Evolutionary conservation across 2,888 invertebrate species (phyloP), one percentile per base, ranked within the genome.

Genomic region (Dicranocentrus wangi): DNA sequence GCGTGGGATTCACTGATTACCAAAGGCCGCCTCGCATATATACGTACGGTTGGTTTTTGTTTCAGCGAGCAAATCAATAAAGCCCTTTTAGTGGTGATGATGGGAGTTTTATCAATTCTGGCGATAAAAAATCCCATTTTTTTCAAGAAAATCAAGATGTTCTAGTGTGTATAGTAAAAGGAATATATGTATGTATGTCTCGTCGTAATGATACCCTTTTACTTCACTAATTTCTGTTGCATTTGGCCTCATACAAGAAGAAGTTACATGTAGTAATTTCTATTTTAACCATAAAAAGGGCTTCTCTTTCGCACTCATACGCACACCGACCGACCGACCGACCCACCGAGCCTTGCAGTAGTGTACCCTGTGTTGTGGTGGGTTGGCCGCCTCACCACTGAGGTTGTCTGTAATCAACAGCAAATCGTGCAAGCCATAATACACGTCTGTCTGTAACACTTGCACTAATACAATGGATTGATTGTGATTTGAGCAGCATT

Each of bases 141-240:
- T 21, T n/a, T 21, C 21, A 53, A 53, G 53, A 53, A 53, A 53
- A 17, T 21, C 53, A 53, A 21, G 19, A 53, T 21, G 19, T 21
- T 53, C 53, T 53, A 53, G 19, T 21, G 7, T 17, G 5, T 21
- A 13, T 21, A 21, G 53, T 53, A 2, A 53, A 19, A 21, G n/a
- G 8, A 5, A 21, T 21, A 47, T 39, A 39, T 39, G 39, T 13
- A 39, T 39, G 7, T 39, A 39, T 39, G 39, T 39, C 19, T 21
- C 23, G 21, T 10, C n/a, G n/a, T n/a, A n/a, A 43, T 43, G 5
- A 47, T 3, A 10, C 47, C 13, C 47, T n/a, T n/a, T 3, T n/a
- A 47, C 55, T 55, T 25, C 8, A n/a, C 60, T 60, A 60, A 60
- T 60, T 60, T 27, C 60, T 60, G 8, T 60, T n/a, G n/a, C 28